Base-by-base conservation (phyloP, 92 coral and sea anemone species). In the Chrysogorgia sp. region DNA sequence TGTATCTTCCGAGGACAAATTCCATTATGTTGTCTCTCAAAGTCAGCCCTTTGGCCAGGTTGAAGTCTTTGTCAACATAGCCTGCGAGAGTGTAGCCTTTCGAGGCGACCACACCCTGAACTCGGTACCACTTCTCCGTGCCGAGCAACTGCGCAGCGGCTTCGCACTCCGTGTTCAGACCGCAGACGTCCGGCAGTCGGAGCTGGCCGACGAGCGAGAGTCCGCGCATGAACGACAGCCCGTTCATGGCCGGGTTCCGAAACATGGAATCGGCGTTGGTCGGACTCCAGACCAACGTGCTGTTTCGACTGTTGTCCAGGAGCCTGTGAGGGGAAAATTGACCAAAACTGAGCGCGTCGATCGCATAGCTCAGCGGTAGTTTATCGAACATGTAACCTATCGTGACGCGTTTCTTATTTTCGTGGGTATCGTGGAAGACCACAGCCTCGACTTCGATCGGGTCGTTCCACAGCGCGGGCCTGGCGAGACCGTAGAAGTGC, bases 361-460 rank as follows among this genome's bases (percentile, higher is more conserved):
- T 86, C 21, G 92, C 80, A 82, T 83, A 92, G 47, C 88, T 87
- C 83, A 90, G 84, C 7, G 99, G 89, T 23, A 96, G 87, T 49
- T 88, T 89, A 6, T 97, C 87, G 62, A 96, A 94, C 15, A 90
- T 77, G 40, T 92, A 96, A 0, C 96, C 96, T 14, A 96, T 90
- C 0, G 99, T 89, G 32, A 72, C 31, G 13, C 20, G 90, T 86
- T 69, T 92, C 83, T 60, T 92, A 63, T 82, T 85, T 71, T 0
- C 96, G 88, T 74, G 71, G 0, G 55, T 50, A 63, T 92, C 96
- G 58, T 90, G 97, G 35, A 92, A 96, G 15, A 96, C 93, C 13
- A 96, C 93, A 3, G 90, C 97, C 64, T 96, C 99, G 19, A 97
- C 97, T 26, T 96, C 91, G 30, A 92, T 96, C 15, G 92, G 75